Percentiles rank a stretch among this genome's conserved stretches.
Evolutionary conservation across 2,888 invertebrate species (phyloP).

Genomic region (Macrosoma leucophasiata): DNA sequence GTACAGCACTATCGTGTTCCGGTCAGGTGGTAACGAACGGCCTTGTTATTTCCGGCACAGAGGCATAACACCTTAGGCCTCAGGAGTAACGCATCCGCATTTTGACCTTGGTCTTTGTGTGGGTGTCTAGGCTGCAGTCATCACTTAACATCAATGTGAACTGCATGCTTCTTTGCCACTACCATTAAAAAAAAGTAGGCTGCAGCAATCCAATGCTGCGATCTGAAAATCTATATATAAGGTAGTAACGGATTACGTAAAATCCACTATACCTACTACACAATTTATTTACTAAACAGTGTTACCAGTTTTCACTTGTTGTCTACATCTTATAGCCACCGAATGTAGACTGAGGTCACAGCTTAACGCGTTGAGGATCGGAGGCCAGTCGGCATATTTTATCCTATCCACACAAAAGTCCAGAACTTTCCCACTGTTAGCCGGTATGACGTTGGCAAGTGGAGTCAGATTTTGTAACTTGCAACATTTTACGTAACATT

Average conservation of each 20-base stretch:
- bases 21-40: too few species aligned
- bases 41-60: too few species aligned
- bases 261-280: too few species aligned
- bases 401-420: conserved; percentile 86
- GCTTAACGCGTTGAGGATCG: conserved; percentile 82
- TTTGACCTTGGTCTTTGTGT: too few species aligned
- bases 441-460: conserved; percentile 52
- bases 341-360: conserved; percentile 83
- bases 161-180: not conserved
- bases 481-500: conserved; percentile 69
- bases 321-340: conserved; percentile 79
- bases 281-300: conserved; percentile 3
- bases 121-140: too few species aligned
- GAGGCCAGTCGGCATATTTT: conserved; percentile 84
- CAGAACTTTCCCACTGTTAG: conserved; percentile 68
- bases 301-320: conserved; percentile 63
- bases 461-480: conserved; percentile 67
- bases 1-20: too few species aligned
- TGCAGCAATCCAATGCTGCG: too few species aligned
- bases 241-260: too few species aligned
- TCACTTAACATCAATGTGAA: too few species aligned
- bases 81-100: too few species aligned
- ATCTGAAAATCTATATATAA: too few species aligned
- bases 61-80: too few species aligned
- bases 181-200: not conserved